These are phyloP conservation scores for Clarias gariepinus DNA, from an alignment of 2,113 vertebrate genomes.

Conservation along the genomic window DNA sequence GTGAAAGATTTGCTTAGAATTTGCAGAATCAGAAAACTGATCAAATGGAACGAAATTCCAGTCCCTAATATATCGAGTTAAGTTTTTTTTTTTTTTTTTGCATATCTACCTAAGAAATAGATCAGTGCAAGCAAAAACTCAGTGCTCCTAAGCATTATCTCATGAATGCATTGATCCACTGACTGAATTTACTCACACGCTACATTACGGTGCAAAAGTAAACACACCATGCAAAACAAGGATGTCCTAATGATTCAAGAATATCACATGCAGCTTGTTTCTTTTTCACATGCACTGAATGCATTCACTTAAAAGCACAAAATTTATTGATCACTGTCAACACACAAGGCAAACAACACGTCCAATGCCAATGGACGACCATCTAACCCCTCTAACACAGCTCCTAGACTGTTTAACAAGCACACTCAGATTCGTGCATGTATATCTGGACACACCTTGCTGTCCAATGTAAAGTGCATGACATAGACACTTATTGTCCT, in stretches of 20 bases:
- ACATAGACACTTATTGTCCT: neutral
- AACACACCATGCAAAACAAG: neutral
- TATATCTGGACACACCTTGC: neutral
- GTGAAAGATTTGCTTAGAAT: too few species aligned
- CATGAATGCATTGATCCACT: neutral
- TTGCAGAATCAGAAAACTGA: too few species aligned
- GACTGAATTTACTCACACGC: neutral
- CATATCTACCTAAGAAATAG: neutral
- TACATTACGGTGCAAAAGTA: neutral
- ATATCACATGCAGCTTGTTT: too few species aligned
- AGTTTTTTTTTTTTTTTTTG: neutral
- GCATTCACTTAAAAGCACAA: neutral
- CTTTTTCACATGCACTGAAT: too few species aligned
- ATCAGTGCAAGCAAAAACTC: neutral
- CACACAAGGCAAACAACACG: neutral
- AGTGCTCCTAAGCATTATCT: neutral
- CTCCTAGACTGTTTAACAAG: neutral
- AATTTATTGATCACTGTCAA: neutral
- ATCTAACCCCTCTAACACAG: neutral
- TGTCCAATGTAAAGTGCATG: neutral
- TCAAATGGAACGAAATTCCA: too few species aligned
- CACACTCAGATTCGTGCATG: neutral
- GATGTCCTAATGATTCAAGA: neutral
- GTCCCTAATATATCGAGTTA: too few species aligned
- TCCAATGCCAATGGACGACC: neutral